Evolutionary conservation across 2,888 invertebrate genomes (phyloP), one percentile per base, ranked within the genome.

Genomic region (Prosapia bicincta): DNA sequence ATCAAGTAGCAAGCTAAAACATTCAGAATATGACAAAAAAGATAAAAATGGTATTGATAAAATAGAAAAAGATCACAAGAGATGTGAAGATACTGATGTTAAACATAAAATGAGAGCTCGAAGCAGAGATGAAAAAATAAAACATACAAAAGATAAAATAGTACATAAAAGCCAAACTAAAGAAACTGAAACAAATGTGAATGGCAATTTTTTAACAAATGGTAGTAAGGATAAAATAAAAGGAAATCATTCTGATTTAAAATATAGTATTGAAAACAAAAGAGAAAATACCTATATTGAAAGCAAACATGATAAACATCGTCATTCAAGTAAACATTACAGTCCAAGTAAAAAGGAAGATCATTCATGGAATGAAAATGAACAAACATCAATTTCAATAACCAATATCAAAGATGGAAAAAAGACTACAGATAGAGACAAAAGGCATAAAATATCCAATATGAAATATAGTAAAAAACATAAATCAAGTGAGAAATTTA

Each of bases 401-500:
- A 20, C 20, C 13, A 20, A 3, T 54, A 54, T 54, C 54, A 54
- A 26, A 69, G 69, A 32, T 43, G 70, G 24, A 24, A 70, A 26
- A 38, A 70, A 30, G 23, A 23, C 38, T 38, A 25, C n/a, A 38
- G 70, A 32, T 20, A 79, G 80, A n/a, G 74, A 75, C 26, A 69
- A 76, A 38, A 73, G 67, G 30, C 54, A 38, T 23, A 72, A 77
- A 54, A 73, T 76, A 23, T 32, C 32, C 7, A 78, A 78, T 66
- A 73, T 72, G 24, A 68, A 68, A 32, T 72, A 76, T 25, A 76
- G 71, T 10, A 67, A 76, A 24, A 79, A 78, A 26, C 69, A 76
- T 26, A 78, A 76, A 65, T 76, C 77, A 3, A 72, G 66, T 24
- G 75, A 54, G 7, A 90, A 92, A 82, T 88, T 87, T 13, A 88